Percentiles rank a stretch among this genome's conserved stretches.
These are phyloP conservation scores for Ectobius pallidus DNA, from an alignment of 2,888 invertebrate species.

Conservation along the genomic window DNA sequence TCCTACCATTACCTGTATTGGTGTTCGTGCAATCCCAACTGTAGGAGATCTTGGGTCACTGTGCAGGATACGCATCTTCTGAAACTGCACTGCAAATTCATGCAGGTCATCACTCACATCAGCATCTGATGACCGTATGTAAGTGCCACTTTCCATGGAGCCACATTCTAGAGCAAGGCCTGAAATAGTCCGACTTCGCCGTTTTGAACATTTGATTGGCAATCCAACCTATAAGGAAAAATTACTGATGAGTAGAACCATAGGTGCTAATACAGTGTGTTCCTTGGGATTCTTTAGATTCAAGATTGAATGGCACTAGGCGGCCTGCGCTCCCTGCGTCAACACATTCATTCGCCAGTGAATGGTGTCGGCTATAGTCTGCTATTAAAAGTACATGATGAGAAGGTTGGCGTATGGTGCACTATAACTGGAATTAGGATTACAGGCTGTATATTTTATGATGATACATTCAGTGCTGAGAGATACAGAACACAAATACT, in stretches of 20 bases:
- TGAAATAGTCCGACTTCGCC: neutral
- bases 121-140: neutral
- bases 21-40: slow-evolving; percentile 26
- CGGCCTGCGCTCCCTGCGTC: too few relatives aligned
- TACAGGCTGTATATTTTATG: too few relatives aligned
- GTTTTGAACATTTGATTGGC: neutral
- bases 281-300: neutral
- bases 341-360: too few relatives aligned
- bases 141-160: neutral
- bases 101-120: neutral
- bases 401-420: too few relatives aligned
- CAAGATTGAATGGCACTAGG: neutral
- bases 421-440: too few relatives aligned
- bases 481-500: too few relatives aligned
- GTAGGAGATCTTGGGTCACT: slow-evolving; percentile 34
- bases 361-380: too few relatives aligned
- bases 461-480: too few relatives aligned
- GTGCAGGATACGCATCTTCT: neutral
- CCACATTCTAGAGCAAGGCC: neutral
- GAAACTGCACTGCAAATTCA: neutral
- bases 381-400: too few relatives aligned
- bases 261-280: neutral
- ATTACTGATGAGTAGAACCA: neutral
- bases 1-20: too few relatives aligned
- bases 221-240: neutral